A percentile compares a stretch with the other conserved stretches of the same genome.
Conservation (phyloP, 1,140 invertebrate species). For the Lepidostoma basale region DNA sequence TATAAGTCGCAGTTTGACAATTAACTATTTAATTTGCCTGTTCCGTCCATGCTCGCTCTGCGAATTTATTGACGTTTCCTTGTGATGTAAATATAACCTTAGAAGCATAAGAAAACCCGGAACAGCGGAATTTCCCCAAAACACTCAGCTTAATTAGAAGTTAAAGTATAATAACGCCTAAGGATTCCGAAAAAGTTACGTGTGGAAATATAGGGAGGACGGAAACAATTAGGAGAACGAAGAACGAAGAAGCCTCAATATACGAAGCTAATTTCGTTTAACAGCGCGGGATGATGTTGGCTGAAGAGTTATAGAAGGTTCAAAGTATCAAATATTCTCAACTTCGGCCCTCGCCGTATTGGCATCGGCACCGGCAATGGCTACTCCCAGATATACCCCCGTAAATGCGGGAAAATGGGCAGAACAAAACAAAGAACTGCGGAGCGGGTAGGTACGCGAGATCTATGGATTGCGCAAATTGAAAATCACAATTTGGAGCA, state of each 20-base stretch:
- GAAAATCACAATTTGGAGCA: too few species aligned
- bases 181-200: slow-evolving; percentile 5
- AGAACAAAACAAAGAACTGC: background rate
- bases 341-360: too few species aligned
- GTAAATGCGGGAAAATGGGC: background rate
- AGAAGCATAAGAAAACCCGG: background rate
- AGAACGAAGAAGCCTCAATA: slow-evolving; percentile 16
- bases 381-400: background rate
- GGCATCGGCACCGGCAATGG: background rate
- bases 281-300: background rate
- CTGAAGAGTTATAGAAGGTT: background rate
- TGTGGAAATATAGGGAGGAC: background rate
- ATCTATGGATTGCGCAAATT: too few species aligned
- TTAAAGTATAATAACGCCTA: slow-evolving; percentile 22
- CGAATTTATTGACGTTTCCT: background rate
- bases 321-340: background rate
- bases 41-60: background rate
- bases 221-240: slow-evolving; percentile 17
- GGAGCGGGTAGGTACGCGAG: background rate
- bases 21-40: background rate
- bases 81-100: background rate
- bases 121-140: background rate
- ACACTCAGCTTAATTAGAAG: slow-evolving; percentile 8
- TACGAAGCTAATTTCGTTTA: slow-evolving; percentile 22
- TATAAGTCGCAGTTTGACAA: background rate